These are phyloP conservation scores for Tor tambroides DNA, from an alignment of 2,113 vertebrate genomes.

Conservation along the genomic window DNA sequence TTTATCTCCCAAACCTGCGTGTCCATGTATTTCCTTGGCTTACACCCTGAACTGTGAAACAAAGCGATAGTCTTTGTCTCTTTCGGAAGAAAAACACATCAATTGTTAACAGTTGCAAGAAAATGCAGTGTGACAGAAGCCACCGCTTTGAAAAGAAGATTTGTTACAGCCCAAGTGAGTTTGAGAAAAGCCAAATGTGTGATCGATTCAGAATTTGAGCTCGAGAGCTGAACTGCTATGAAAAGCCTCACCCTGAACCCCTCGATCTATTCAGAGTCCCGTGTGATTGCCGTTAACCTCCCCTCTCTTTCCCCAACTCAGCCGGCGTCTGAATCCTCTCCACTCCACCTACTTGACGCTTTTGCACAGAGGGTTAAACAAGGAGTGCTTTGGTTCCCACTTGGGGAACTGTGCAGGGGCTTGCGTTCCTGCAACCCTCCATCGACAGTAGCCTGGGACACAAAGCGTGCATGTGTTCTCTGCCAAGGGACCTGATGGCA, in stretches of 20 bases:
- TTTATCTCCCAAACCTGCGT: too few relatives aligned
- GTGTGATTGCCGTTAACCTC: slow-evolving; percentile 14
- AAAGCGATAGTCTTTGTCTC: background rate
- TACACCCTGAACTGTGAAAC: slow-evolving; percentile 22
- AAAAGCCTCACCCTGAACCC: slow-evolving; percentile 36
- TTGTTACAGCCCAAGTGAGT: background rate
- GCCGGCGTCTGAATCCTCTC: background rate
- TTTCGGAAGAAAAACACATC: slow-evolving; percentile 6
- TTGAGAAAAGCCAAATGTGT: background rate
- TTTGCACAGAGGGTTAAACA: slow-evolving; percentile 40
- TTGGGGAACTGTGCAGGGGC: slow-evolving; percentile 3
- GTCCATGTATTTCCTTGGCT: too few relatives aligned
- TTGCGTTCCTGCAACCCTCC: slow-evolving; percentile 26
- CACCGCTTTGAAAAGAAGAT: background rate
- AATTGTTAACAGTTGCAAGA: background rate
- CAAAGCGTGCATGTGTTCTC: slow-evolving; percentile 53
- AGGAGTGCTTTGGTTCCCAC: slow-evolving; percentile 32
- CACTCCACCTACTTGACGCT: slow-evolving; percentile 9
- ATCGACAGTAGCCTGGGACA: slow-evolving; percentile 34
- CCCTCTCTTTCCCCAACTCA: background rate
- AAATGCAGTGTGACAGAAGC: background rate
- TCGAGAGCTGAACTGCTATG: slow-evolving; percentile 15
- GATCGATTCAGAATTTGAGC: background rate
- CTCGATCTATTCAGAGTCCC: slow-evolving; percentile 37
- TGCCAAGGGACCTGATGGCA: slow-evolving; percentile 46